phyloP scores from a whole-genome alignment of 2,797 vertebrate species.

The Botia almorhae region DNA sequence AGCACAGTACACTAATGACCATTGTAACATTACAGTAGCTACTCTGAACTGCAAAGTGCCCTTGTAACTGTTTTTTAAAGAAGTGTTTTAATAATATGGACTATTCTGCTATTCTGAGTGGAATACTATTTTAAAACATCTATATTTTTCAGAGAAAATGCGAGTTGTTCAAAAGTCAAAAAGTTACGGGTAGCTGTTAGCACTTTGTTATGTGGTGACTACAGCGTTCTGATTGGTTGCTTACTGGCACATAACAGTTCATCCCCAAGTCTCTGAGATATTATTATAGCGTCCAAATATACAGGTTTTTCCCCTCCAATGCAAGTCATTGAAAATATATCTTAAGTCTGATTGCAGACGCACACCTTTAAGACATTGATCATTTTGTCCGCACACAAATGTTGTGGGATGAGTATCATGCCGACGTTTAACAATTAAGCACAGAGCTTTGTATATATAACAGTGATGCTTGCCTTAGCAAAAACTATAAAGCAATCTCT shows the following conservation, averaged over 20 bases:
- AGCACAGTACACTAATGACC: not conserved
- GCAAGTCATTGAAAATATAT: too few relatives aligned
- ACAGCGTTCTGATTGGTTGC: not conserved
- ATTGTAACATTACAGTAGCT: not conserved
- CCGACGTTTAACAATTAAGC: too few relatives aligned
- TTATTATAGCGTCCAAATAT: too few relatives aligned
- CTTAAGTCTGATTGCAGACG: too few relatives aligned
- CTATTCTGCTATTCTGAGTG: not conserved
- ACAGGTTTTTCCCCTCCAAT: too few relatives aligned
- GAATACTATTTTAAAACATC: not conserved
- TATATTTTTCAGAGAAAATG: not conserved
- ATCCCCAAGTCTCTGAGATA: not conserved
- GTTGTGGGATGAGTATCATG: too few relatives aligned
- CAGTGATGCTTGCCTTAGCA: not conserved
- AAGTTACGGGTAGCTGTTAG: not conserved
- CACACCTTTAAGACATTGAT: too few relatives aligned
- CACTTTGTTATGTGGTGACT: not conserved
- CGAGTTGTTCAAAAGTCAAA: not conserved
- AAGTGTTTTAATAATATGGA: not conserved
- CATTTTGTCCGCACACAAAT: too few relatives aligned
- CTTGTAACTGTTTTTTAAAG: not conserved
- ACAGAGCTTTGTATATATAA: not conserved
- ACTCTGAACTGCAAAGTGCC: not conserved
- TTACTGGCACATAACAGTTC: not conserved
- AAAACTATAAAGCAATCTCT: not conserved